Conservation (phyloP, 2,797 vertebrate genomes). For the Phrynocephalus vlangalii region DNA sequence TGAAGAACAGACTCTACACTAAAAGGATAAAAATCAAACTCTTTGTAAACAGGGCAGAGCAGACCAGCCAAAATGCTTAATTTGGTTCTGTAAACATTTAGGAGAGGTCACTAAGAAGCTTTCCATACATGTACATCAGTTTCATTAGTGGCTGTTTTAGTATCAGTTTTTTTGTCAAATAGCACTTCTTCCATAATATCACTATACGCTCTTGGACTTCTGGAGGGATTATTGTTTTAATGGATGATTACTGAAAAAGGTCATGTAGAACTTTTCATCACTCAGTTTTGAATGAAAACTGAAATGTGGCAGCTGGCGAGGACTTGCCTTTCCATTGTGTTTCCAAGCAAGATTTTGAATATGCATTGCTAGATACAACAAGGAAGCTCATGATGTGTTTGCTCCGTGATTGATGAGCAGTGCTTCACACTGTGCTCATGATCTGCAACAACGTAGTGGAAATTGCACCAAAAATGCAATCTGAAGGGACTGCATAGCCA, state of each 20-base stretch:
- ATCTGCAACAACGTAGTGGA: not conserved
- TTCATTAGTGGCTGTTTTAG: constrained; percentile 21
- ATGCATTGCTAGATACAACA: not conserved
- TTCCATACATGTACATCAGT: not conserved
- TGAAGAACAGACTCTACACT: constrained; percentile 7
- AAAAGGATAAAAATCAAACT: constrained; percentile 8
- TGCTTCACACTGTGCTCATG: not conserved
- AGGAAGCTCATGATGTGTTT: not conserved
- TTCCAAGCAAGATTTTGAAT: not conserved
- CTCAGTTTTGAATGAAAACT: constrained; percentile 11
- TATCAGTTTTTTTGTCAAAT: not conserved
- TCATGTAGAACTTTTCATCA: not conserved
- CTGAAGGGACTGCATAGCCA: not conserved
- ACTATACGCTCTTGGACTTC: not conserved
- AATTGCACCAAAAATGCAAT: not conserved
- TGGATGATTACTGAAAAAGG: constrained; percentile 17
- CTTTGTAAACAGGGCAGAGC: constrained; percentile 21
- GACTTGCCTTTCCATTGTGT: not conserved
- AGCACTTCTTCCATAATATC: not conserved
- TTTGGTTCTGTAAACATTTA: not conserved
- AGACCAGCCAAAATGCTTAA: constrained; percentile 2
- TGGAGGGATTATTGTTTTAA: not conserved
- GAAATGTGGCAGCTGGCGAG: not conserved
- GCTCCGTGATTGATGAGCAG: not conserved
- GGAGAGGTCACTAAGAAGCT: constrained; percentile 12